These are phyloP conservation scores for Blastobasis adustella DNA, from an alignment of 2,888 invertebrate genomes.

Conservation along the genomic window DNA sequence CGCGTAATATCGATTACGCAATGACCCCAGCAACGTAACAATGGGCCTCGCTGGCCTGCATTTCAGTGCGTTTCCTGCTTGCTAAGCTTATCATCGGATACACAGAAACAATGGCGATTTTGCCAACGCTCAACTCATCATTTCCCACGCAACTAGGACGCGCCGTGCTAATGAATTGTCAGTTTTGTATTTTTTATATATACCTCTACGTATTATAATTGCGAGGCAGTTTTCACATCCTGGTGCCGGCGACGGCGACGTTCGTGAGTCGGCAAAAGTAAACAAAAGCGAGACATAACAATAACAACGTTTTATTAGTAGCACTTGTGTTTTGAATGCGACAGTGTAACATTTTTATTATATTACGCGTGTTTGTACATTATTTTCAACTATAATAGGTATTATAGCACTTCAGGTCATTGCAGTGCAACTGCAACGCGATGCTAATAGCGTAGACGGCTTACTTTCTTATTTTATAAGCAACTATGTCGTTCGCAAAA, in stretches of 20 bases:
- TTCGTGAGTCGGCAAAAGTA: not conserved
- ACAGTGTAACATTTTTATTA: too few relatives aligned
- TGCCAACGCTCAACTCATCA: constrained; percentile 39
- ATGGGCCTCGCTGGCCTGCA: constrained; percentile 44
- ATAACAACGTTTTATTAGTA: not conserved
- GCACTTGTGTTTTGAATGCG: not conserved
- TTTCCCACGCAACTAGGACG: constrained; percentile 32
- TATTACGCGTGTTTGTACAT: too few relatives aligned
- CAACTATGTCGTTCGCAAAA: too few relatives aligned
- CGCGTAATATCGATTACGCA: constrained; percentile 45
- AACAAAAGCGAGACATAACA: not conserved
- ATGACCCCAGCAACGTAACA: constrained; percentile 39
- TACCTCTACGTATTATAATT: not conserved
- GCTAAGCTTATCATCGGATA: constrained; percentile 37
- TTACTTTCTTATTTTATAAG: too few relatives aligned
- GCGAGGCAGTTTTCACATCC: not conserved
- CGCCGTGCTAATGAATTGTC: constrained; percentile 17
- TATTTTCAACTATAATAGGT: too few relatives aligned
- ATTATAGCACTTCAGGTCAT: too few relatives aligned
- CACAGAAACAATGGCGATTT: constrained; percentile 46
- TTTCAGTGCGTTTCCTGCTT: constrained; percentile 48
- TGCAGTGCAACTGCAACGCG: too few relatives aligned
- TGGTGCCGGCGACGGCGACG: not conserved
- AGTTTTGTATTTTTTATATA: constrained; percentile 12
- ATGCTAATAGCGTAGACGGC: too few relatives aligned